These are phyloP conservation scores for Caprella mutica DNA, from an alignment of 2,888 invertebrate species.

Conservation along the genomic window DNA sequence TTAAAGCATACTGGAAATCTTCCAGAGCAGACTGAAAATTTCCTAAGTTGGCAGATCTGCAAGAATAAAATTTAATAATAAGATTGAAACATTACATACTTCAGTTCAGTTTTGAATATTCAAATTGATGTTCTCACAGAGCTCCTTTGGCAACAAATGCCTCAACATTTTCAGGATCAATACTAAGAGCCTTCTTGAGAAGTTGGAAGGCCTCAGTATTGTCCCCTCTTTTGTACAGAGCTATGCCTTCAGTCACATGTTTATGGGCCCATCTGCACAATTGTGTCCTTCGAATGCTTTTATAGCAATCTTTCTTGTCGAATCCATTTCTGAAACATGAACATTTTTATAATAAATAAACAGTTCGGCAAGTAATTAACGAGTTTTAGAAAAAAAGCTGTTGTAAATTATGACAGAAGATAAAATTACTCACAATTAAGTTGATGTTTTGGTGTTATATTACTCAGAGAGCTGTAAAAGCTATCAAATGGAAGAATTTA, in stretches of 20 bases:
- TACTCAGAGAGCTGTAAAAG: too few relatives aligned
- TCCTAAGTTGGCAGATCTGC: slow-evolving; percentile 74
- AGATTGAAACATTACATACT: background rate
- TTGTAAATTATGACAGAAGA: too few relatives aligned
- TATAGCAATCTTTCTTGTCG: too few relatives aligned
- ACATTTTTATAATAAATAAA: too few relatives aligned
- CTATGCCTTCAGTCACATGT: slow-evolving; percentile 88
- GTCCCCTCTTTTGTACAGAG: slow-evolving; percentile 82
- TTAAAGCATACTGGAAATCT: slow-evolving; percentile 83
- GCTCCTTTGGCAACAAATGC: slow-evolving; percentile 84
- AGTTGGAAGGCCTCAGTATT: slow-evolving; percentile 91
- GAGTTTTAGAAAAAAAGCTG: too few relatives aligned
- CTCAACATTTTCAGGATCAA: slow-evolving; percentile 83
- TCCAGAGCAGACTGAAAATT: slow-evolving; percentile 86
- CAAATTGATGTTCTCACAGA: slow-evolving; percentile 46
- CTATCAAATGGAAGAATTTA: too few relatives aligned
- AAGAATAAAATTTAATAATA: slow-evolving; percentile 22
- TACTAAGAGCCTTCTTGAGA: slow-evolving; percentile 80
- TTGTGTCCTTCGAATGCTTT: slow-evolving; percentile 71
- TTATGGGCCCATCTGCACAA: slow-evolving; percentile 89
- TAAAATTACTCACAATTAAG: too few relatives aligned
- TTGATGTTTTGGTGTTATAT: too few relatives aligned
- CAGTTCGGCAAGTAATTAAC: too few relatives aligned
- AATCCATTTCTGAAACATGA: too few relatives aligned
- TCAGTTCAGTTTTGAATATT: background rate